Evolutionary conservation across 2,888 invertebrate genomes (phyloP).

Genomic region (Diaperis boleti): DNA sequence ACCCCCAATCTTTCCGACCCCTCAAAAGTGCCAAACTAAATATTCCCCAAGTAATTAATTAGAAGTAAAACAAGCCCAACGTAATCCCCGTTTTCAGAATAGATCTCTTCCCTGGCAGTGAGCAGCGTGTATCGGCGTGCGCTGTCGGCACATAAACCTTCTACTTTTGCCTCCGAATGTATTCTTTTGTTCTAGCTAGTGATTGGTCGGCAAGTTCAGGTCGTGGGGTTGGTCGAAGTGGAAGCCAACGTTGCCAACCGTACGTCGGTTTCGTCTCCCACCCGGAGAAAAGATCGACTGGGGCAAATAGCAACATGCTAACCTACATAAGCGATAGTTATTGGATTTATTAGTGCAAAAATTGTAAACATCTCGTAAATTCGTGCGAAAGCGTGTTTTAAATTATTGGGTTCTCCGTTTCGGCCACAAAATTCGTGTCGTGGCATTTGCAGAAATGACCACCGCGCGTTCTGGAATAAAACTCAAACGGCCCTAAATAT

Average conservation of each 20-base stretch:
- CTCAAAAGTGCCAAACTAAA: constrained; percentile 13
- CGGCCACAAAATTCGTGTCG: too few relatives aligned
- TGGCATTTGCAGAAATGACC: too few relatives aligned
- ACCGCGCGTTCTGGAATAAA: too few relatives aligned
- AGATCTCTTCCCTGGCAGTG: background rate
- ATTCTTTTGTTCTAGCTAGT: constrained; percentile 67
- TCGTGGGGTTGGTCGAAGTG: constrained; percentile 59
- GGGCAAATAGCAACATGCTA: background rate
- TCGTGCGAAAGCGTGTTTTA: too few relatives aligned
- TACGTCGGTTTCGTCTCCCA: constrained; percentile 38
- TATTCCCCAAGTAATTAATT: constrained; percentile 17
- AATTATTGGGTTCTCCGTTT: too few relatives aligned
- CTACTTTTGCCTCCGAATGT: constrained; percentile 62
- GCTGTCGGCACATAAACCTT: constrained; percentile 15
- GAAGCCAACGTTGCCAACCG: constrained; percentile 40
- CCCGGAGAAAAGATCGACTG: constrained; percentile 22
- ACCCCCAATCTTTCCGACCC: background rate
- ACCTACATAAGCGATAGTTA: background rate
- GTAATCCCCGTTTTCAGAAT: constrained; percentile 1
- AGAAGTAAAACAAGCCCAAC: constrained; percentile 9
- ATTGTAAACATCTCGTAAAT: too few relatives aligned
- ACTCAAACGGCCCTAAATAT: too few relatives aligned
- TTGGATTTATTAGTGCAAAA: too few relatives aligned
- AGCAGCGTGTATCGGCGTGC: constrained; percentile 22
- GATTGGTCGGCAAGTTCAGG: constrained; percentile 66